A percentile compares a stretch with the other conserved stretches of the same genome.
phyloP scores from a whole-genome alignment of 2,888 invertebrate species.

The Rutpela maculata region DNA sequence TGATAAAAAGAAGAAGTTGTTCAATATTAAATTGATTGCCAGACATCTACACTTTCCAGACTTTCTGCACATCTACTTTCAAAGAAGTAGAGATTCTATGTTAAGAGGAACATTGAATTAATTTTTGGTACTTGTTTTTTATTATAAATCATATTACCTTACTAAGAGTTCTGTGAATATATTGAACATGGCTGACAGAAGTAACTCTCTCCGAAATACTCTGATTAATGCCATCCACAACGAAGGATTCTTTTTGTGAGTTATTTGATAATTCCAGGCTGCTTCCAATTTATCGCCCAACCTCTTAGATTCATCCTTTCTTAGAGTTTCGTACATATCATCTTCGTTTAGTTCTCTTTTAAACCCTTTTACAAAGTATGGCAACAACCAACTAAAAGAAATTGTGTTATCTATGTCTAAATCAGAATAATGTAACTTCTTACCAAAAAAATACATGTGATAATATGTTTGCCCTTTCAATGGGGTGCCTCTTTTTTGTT shows the following conservation, averaged over 20 bases:
- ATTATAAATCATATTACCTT: slow-evolving; percentile 47
- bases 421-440: slow-evolving; percentile 44
- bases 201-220: slow-evolving; percentile 60
- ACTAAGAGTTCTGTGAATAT: slow-evolving; percentile 49
- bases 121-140: too few species aligned
- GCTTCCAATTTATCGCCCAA: slow-evolving; percentile 72
- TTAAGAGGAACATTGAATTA: too few species aligned
- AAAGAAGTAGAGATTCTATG: too few species aligned
- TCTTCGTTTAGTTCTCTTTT: slow-evolving; percentile 73
- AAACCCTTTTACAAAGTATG: slow-evolving; percentile 73
- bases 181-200: slow-evolving; percentile 48
- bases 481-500: slow-evolving; percentile 74
- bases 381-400: slow-evolving; percentile 74
- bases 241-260: slow-evolving; percentile 59
- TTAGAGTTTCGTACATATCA: slow-evolving; percentile 74
- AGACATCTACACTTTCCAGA: too few species aligned
- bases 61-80: too few species aligned
- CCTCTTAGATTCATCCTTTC: slow-evolving; percentile 70
- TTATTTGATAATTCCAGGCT: slow-evolving; percentile 62
- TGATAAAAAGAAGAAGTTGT: too few species aligned
- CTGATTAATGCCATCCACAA: slow-evolving; percentile 62
- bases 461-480: slow-evolving; percentile 77
- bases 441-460: slow-evolving; percentile 75
- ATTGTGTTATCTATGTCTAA: neutral
- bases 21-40: too few species aligned